Evolutionary conservation across 2,888 invertebrate genomes (phyloP).

Genomic region (Periphyllus acericola): DNA sequence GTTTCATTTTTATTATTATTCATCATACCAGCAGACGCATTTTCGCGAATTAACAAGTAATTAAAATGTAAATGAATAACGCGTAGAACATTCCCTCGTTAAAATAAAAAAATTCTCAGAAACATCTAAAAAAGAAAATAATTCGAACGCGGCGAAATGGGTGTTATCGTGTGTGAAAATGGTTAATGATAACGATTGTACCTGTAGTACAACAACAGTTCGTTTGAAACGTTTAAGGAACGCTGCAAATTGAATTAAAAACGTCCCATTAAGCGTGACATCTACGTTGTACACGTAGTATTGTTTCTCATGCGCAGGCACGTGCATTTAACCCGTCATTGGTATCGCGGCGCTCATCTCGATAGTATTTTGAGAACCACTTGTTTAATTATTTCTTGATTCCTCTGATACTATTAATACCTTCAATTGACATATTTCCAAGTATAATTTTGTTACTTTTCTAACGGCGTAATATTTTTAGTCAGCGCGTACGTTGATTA

Average conservation of each 20-base stretch:
- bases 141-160: not conserved
- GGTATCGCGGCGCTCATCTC: too few species aligned
- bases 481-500: too few species aligned
- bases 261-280: not conserved
- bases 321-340: too few species aligned
- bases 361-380: too few species aligned
- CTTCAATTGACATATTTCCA: too few species aligned
- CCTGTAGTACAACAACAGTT: not conserved
- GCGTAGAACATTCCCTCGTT: not conserved
- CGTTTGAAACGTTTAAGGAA: not conserved
- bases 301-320: not conserved
- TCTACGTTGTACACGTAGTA: not conserved
- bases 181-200: not conserved
- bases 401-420: too few species aligned
- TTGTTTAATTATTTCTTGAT: too few species aligned
- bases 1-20: not conserved
- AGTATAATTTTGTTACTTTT: too few species aligned
- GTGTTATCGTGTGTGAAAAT: not conserved
- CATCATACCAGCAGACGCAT: not conserved
- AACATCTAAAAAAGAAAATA: not conserved
- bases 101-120: not conserved
- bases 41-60: not conserved
- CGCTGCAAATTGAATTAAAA: not conserved
- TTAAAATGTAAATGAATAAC: constrained; percentile 1
- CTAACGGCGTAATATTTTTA: too few species aligned